Percentiles rank a stretch among this genome's conserved stretches.
These are phyloP conservation scores for Hydriomena furcata DNA, from an alignment of 2,888 invertebrate species.

Conservation along the genomic window DNA sequence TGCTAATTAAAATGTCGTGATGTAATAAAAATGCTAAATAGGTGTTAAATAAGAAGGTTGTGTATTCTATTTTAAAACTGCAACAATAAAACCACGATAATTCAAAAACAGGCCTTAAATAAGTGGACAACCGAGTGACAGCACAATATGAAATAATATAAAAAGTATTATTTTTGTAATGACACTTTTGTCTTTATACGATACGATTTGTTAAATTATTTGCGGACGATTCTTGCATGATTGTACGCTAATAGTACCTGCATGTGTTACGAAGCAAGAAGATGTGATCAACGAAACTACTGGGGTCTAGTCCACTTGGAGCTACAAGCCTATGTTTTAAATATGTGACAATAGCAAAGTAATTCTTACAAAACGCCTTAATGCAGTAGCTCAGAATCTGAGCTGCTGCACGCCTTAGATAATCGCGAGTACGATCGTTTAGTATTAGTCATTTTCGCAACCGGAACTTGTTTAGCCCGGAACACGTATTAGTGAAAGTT, in stretches of 20 bases:
- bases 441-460: background rate
- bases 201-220: slow-evolving; percentile 2
- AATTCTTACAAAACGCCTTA: slow-evolving; percentile 6
- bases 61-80: slow-evolving; percentile 9
- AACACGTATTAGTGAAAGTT: too few species aligned
- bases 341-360: background rate
- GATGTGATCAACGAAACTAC: background rate
- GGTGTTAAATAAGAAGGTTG: slow-evolving; percentile 19
- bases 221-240: background rate
- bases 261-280: slow-evolving; percentile 3
- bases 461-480: background rate
- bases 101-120: slow-evolving; percentile 4
- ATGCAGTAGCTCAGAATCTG: background rate
- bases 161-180: slow-evolving; percentile 15
- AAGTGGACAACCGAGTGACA: slow-evolving; percentile 1
- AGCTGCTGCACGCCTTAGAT: slow-evolving; percentile 1
- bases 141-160: slow-evolving; percentile 1
- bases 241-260: background rate
- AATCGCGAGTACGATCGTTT: background rate
- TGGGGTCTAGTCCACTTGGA: background rate
- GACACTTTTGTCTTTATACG: slow-evolving; percentile 4
- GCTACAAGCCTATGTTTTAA: background rate
- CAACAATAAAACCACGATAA: slow-evolving; percentile 1
- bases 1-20: background rate
- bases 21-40: slow-evolving; percentile 13